Conservation (phyloP, 2,113 vertebrate genomes). For the Cairina moschata region DNA sequence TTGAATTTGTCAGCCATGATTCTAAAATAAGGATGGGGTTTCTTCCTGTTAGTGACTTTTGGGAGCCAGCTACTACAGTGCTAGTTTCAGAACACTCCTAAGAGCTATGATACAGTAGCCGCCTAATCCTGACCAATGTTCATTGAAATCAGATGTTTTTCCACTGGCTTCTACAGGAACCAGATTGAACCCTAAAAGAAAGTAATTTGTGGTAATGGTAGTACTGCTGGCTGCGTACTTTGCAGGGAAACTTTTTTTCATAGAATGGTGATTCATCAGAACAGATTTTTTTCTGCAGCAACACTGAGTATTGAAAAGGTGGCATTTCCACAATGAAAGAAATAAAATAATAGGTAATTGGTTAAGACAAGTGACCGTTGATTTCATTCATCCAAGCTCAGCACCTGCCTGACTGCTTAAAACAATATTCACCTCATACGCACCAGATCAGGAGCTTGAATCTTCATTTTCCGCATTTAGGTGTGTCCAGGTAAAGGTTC, state of each 20-base stretch:
- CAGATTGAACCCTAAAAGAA: neutral
- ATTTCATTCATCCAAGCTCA: neutral
- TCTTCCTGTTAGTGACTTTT: neutral
- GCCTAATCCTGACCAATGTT: accelerated
- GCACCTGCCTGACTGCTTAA: neutral
- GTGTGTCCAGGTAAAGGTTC: neutral
- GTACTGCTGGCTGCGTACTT: neutral
- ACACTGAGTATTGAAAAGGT: neutral
- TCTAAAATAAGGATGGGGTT: neutral
- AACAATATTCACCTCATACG: neutral
- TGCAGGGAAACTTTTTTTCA: neutral
- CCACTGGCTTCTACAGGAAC: neutral
- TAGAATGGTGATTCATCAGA: neutral
- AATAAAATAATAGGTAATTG: neutral
- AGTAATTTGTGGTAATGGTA: neutral
- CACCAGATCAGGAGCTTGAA: neutral
- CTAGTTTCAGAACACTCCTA: neutral
- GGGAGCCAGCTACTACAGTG: neutral
- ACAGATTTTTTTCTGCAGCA: neutral
- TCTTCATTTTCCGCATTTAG: neutral
- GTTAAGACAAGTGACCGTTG: neutral
- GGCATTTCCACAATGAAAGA: neutral
- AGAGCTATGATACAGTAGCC: neutral
- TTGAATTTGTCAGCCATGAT: neutral
- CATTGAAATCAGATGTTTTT: neutral